Evolutionary conservation across 2,113 vertebrate species (phyloP).

Genomic region (Madoqua kirkii): DNA sequence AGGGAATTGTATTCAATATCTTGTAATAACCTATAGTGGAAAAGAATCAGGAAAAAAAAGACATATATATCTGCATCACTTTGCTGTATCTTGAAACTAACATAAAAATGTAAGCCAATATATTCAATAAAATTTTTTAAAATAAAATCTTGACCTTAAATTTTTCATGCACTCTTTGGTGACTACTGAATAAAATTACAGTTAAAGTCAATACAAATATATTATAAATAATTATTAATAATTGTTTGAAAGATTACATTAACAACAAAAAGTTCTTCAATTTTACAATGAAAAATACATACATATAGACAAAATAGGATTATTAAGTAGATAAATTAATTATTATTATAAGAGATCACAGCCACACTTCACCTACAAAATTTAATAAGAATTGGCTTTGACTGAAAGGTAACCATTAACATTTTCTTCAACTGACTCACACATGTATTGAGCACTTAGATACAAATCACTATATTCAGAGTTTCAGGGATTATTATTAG

Average conservation of each 20-base stretch:
- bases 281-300: background rate
- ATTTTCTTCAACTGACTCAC: background rate
- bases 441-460: background rate
- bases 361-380: background rate
- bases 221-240: constrained; percentile 5
- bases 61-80: background rate
- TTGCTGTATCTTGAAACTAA: background rate
- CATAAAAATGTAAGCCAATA: background rate
- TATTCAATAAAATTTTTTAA: background rate
- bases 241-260: background rate
- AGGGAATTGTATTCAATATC: background rate
- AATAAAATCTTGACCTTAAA: background rate
- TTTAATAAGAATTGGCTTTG: constrained; percentile 11
- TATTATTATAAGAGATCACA: background rate
- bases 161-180: background rate
- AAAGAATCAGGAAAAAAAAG: background rate
- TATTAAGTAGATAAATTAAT: background rate
- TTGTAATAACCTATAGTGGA: background rate
- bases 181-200: background rate
- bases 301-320: background rate
- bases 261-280: constrained; percentile 48
- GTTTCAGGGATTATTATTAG: background rate
- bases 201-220: background rate
- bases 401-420: background rate
- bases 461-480: background rate